Conservation (phyloP, 1,140 invertebrate species). For the Physella acuta region DNA sequence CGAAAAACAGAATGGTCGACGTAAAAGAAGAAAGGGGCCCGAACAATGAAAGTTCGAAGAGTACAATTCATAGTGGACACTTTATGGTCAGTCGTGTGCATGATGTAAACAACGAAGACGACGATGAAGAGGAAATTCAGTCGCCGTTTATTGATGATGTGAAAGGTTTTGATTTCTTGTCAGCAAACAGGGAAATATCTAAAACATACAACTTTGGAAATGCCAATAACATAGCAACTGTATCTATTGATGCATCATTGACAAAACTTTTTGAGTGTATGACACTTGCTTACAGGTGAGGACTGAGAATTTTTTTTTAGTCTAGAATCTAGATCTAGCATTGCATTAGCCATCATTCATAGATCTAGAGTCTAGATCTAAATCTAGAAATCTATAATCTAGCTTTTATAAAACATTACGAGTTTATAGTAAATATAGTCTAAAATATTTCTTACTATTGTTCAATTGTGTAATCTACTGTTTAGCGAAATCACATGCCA, state of each 20-base stretch:
- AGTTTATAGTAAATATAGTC: no score
- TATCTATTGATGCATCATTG: constrained; percentile 89
- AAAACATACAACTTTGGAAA: constrained; percentile 57
- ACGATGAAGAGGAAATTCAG: constrained; percentile 62
- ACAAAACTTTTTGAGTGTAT: constrained; percentile 95
- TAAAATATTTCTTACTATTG: no score
- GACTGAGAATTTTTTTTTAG: no score
- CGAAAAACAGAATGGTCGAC: constrained; percentile 28
- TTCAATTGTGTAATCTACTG: no score
- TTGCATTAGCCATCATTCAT: no score
- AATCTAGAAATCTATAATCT: no score
- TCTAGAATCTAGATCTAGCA: no score
- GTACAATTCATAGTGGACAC: constrained; percentile 88
- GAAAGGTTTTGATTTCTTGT: constrained; percentile 54
- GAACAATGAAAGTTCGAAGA: constrained; percentile 4
- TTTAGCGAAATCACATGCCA: no score
- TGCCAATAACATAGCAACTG: constrained; percentile 59
- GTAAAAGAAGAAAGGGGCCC: constrained; percentile 26
- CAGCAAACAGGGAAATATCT: constrained; percentile 59
- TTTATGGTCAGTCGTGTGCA: constrained; percentile 95
- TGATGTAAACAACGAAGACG: constrained; percentile 85
- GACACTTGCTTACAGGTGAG: constrained; percentile 93
- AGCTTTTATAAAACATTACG: no score
- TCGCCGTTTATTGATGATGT: constrained; percentile 29
- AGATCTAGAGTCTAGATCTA: no score